These are phyloP conservation scores for Tamias sibiricus DNA, from an alignment of 2,113 vertebrate species.

Conservation along the genomic window DNA sequence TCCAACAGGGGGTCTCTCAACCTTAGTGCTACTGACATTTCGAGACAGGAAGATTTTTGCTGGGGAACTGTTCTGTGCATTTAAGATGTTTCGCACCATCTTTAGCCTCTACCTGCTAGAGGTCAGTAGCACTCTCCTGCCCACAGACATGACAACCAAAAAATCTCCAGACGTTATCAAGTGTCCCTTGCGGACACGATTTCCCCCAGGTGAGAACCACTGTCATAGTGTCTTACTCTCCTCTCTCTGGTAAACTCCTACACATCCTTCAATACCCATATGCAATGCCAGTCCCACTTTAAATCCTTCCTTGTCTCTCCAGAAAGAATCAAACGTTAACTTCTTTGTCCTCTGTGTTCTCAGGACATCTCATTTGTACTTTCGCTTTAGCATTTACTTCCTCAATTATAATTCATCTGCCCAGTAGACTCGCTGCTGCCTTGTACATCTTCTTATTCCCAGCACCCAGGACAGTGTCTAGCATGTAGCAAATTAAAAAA, in stretches of 20 bases:
- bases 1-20: rapidly evolving
- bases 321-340: background rate
- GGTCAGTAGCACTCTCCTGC: too few relatives aligned
- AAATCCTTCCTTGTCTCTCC: background rate
- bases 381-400: background rate
- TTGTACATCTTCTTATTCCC: background rate
- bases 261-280: background rate
- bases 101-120: background rate
- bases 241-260: background rate
- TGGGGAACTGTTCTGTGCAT: background rate
- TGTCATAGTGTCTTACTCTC: background rate
- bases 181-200: background rate
- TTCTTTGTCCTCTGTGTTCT: background rate
- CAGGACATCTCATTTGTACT: background rate
- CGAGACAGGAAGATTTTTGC: rapidly evolving
- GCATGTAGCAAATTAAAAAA: background rate
- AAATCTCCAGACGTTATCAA: background rate
- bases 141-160: background rate
- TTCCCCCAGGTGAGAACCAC: background rate
- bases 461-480: background rate
- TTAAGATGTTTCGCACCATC: background rate
- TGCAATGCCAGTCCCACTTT: background rate
- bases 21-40: background rate
- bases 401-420: background rate
- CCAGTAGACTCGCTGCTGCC: background rate